phyloP scores from a whole-genome alignment of 2,113 vertebrate genomes.

The Aphyosemion australe region DNA sequence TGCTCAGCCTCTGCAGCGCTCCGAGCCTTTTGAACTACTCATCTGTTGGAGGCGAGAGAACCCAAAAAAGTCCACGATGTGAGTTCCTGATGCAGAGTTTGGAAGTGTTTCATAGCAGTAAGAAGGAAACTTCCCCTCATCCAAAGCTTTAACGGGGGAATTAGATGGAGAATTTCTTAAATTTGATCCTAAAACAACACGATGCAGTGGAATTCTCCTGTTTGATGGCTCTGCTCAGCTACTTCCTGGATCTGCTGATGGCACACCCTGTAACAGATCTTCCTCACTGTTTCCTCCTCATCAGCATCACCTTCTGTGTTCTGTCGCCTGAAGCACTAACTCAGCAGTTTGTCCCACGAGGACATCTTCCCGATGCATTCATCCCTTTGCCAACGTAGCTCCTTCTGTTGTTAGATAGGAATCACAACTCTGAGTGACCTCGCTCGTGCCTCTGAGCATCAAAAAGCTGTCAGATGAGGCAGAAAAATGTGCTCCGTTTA shows the following conservation, averaged over 20 bases:
- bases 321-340: neutral
- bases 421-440: too few relatives aligned
- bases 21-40: slow-evolving; percentile 68
- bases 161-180: neutral
- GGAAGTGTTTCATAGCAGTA: slow-evolving; percentile 5
- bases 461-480: too few relatives aligned
- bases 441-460: too few relatives aligned
- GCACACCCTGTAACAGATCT: neutral
- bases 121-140: neutral
- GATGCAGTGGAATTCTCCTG: too few relatives aligned
- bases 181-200: too few relatives aligned
- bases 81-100: slow-evolving; percentile 23
- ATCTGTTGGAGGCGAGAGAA: slow-evolving; percentile 53
- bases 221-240: neutral
- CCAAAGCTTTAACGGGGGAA: slow-evolving; percentile 8
- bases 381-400: neutral
- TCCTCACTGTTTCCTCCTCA: neutral
- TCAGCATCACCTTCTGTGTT: neutral
- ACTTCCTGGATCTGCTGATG: neutral
- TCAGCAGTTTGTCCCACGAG: neutral
- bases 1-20: slow-evolving; percentile 52
- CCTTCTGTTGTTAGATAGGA: too few relatives aligned
- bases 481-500: too few relatives aligned
- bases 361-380: neutral
- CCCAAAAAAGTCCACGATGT: slow-evolving; percentile 23